phyloP scores from a whole-genome alignment of 1,140 invertebrate species.

The Penaeus indicus region DNA sequence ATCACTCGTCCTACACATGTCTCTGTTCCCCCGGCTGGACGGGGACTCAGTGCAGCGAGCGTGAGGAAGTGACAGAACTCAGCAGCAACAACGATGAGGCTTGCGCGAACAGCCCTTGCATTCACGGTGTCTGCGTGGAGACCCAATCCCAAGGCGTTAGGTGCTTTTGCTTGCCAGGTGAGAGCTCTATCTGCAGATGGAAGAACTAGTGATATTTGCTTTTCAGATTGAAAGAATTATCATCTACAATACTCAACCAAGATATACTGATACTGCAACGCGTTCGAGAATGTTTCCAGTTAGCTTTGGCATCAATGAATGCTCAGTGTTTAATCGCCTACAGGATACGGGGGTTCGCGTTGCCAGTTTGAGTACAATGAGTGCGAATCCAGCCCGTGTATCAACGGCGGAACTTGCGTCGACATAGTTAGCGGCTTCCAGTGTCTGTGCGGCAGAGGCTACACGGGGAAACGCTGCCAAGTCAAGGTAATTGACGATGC shows the following conservation, averaged over 20 bases:
- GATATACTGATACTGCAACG: no score
- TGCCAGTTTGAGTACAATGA: constrained; percentile 66
- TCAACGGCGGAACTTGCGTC: constrained; percentile 72
- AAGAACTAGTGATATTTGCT: no score
- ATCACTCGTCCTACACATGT: constrained; percentile 77
- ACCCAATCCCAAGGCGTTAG: constrained; percentile 16
- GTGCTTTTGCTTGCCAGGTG: constrained; percentile 55
- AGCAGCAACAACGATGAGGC: no score
- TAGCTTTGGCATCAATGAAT: no score
- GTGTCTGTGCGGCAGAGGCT: constrained; percentile 81
- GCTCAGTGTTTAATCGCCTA: constrained; percentile 78
- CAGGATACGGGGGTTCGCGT: constrained; percentile 71
- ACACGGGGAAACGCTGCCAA: constrained; percentile 87
- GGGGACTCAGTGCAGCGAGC: constrained; percentile 79
- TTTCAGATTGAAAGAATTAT: no score
- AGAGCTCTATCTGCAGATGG: neutral
- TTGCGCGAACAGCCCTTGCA: constrained; percentile 32
- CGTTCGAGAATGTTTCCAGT: no score
- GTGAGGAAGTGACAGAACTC: constrained; percentile 46
- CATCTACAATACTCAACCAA: no score
- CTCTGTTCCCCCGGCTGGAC: constrained; percentile 78
- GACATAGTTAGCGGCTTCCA: constrained; percentile 83
- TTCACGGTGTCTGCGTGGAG: constrained; percentile 54
- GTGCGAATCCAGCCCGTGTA: constrained; percentile 66
- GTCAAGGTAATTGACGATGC: constrained; percentile 80